Percentiles rank a stretch among this genome's conserved stretches.
These are phyloP conservation scores for Peromyscus nudipes DNA, from an alignment of 2,797 vertebrate species.

Conservation along the genomic window DNA sequence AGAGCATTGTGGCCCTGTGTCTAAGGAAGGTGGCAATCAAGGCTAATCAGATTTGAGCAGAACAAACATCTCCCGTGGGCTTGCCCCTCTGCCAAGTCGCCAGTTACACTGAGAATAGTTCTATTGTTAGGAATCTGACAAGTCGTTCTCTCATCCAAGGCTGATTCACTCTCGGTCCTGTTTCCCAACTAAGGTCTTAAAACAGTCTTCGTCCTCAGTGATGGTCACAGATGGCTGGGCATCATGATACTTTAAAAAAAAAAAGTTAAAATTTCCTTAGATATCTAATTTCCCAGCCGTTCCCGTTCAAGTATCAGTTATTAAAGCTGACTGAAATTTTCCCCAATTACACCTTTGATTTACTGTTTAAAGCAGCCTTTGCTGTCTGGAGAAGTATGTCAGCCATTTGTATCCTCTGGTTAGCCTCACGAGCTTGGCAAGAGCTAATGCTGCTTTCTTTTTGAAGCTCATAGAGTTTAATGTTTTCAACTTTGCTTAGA, in stretches of 20 bases:
- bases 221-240: accelerated
- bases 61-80: neutral
- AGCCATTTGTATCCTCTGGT: neutral
- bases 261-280: neutral
- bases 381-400: neutral
- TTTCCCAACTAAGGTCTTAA: neutral
- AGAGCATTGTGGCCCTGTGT: neutral
- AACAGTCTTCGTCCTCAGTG: accelerated
- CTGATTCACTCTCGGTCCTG: neutral
- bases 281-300: neutral
- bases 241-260: neutral
- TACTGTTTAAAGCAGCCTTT: neutral
- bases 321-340: conserved; percentile 53
- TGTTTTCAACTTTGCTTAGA: conserved; percentile 75
- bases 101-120: neutral
- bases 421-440: neutral
- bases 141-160: neutral
- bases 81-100: neutral
- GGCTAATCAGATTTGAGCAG: neutral
- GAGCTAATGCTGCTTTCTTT: neutral
- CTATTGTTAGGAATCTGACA: neutral
- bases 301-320: neutral
- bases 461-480: neutral
- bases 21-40: neutral
- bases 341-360: conserved; percentile 47